Conservation (phyloP, 1,140 invertebrate genomes). For the Orius insidiosus region DNA sequence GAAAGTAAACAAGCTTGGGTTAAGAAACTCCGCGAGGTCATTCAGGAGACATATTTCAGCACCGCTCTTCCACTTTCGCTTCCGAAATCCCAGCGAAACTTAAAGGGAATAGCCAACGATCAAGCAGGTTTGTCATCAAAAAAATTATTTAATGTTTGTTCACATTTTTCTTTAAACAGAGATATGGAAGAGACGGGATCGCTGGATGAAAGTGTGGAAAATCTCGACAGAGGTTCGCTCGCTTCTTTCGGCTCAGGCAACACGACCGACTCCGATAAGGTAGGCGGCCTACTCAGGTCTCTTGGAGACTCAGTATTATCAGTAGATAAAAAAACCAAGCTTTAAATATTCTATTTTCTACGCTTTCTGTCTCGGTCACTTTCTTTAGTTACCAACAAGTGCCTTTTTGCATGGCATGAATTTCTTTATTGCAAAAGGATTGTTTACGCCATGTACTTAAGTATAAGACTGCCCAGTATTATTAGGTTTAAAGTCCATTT, state of each 20-base stretch:
- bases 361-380: too few relatives aligned
- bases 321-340: slow-evolving; percentile 5
- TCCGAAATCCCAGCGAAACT: slow-evolving; percentile 66
- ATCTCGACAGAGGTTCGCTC: slow-evolving; percentile 69
- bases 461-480: too few relatives aligned
- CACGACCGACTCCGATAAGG: slow-evolving; percentile 87
- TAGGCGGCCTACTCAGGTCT: slow-evolving; percentile 28
- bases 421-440: too few relatives aligned
- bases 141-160: too few relatives aligned
- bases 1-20: slow-evolving; percentile 95
- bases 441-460: too few relatives aligned
- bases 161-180: slow-evolving; percentile 38
- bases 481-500: too few relatives aligned
- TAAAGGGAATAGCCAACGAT: slow-evolving; percentile 56
- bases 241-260: slow-evolving; percentile 89
- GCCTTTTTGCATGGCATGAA: too few relatives aligned
- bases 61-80: slow-evolving; percentile 46
- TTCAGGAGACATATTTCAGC: slow-evolving; percentile 90
- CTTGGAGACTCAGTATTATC: slow-evolving; percentile 9
- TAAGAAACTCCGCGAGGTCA: slow-evolving; percentile 82
- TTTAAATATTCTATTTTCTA: too few relatives aligned
- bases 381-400: too few relatives aligned
- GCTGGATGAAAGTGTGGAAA: slow-evolving; percentile 62
- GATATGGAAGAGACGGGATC: slow-evolving; percentile 73
- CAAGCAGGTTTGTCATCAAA: slow-evolving; percentile 50